phyloP scores from a whole-genome alignment of 2,888 invertebrate genomes.

The Philhelius pedissequus region DNA sequence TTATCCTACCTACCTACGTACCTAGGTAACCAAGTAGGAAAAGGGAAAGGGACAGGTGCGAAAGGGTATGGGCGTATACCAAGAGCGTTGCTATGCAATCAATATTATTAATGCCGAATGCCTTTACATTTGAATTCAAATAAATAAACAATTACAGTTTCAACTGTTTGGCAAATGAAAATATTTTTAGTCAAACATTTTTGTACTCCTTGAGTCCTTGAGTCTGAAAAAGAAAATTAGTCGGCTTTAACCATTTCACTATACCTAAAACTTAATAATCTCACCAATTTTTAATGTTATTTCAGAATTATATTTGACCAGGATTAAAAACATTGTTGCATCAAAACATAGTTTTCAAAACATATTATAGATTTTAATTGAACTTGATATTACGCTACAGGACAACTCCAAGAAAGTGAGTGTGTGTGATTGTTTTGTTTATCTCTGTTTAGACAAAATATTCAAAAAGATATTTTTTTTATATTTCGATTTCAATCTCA shows the following conservation, averaged over 20 bases:
- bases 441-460: too few relatives aligned
- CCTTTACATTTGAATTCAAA: neutral
- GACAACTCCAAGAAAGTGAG: too few relatives aligned
- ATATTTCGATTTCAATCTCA: too few relatives aligned
- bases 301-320: too few relatives aligned
- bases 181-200: neutral
- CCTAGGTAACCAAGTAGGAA: neutral
- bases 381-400: too few relatives aligned
- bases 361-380: too few relatives aligned
- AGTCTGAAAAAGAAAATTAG: neutral
- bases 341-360: too few relatives aligned
- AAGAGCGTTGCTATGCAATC: slow-evolving; percentile 9
- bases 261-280: too few relatives aligned
- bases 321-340: too few relatives aligned
- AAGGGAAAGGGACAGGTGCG: neutral
- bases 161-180: neutral
- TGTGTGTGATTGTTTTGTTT: too few relatives aligned
- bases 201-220: neutral
- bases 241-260: neutral
- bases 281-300: too few relatives aligned
- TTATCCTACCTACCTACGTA: neutral
- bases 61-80: neutral
- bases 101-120: slow-evolving; percentile 5
- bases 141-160: neutral
- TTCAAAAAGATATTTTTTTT: too few relatives aligned